Conservation (phyloP, 2,113 vertebrate species). For the Larimichthys polyactis region DNA sequence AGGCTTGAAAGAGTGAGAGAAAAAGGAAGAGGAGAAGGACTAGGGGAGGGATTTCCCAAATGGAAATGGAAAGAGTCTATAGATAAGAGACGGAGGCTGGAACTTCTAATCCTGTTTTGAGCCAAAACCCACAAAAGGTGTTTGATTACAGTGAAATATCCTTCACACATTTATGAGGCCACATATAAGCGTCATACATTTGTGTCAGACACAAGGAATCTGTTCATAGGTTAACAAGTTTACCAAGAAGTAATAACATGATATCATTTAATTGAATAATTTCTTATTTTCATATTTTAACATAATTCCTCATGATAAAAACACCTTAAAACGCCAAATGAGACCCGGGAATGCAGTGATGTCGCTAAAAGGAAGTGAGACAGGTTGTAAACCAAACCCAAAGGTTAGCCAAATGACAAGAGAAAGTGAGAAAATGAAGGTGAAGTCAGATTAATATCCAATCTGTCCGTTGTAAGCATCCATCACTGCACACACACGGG, state of each 20-base stretch:
- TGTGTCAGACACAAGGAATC: not conserved
- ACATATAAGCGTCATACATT: not conserved
- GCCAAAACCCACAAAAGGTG: constrained; percentile 29
- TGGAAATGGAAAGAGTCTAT: constrained; percentile 31
- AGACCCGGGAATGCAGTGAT: not conserved
- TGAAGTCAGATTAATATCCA: not conserved
- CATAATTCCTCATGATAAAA: not conserved
- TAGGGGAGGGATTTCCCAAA: constrained; percentile 43
- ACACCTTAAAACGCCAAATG: too few species aligned
- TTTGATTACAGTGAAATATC: constrained; percentile 17
- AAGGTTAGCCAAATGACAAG: not conserved
- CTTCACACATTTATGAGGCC: constrained; percentile 1
- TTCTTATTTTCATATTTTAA: not conserved
- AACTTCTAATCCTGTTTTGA: constrained; percentile 19
- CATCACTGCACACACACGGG: too few species aligned
- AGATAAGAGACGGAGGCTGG: not conserved
- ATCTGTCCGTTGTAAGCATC: not conserved
- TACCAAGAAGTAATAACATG: not conserved
- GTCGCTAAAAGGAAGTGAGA: not conserved
- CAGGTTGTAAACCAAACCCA: not conserved
- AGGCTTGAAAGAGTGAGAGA: constrained; percentile 14
- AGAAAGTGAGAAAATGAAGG: not conserved
- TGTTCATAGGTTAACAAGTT: too few species aligned
- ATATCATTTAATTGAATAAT: not conserved
- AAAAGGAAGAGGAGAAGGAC: constrained; percentile 8